phyloP scores from a whole-genome alignment of 2,888 invertebrate genomes.

The Sceliomorpha sp. region DNA sequence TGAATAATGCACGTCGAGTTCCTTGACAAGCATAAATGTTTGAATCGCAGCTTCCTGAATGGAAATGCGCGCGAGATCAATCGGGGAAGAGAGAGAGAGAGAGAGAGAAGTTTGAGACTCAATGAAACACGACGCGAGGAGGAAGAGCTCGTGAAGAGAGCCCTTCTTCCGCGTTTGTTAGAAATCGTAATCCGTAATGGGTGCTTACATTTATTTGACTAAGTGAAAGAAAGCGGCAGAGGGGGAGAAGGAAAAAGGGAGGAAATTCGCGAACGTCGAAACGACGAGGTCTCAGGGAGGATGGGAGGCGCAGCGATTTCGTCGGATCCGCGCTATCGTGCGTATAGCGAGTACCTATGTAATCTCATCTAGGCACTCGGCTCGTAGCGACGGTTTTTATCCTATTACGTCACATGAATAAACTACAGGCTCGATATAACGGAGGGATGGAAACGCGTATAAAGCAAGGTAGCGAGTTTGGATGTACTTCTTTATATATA shows the following conservation, averaged over 20 bases:
- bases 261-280: constrained; percentile 18
- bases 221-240: constrained; percentile 36
- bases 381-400: constrained; percentile 78
- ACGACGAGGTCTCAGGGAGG: constrained; percentile 55
- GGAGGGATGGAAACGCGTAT: constrained; percentile 47
- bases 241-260: constrained; percentile 5
- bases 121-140: constrained; percentile 36
- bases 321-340: constrained; percentile 71
- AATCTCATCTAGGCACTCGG: constrained; percentile 79
- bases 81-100: too few relatives aligned
- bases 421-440: constrained; percentile 74
- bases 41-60: constrained; percentile 23
- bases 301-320: constrained; percentile 64
- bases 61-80: constrained; percentile 32
- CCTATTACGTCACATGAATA: constrained; percentile 80
- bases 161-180: constrained; percentile 43
- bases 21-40: constrained; percentile 14
- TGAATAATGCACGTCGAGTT: constrained; percentile 26
- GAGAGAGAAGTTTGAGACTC: constrained; percentile 11
- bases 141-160: too few relatives aligned
- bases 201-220: constrained; percentile 46
- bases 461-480: too few relatives aligned
- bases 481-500: too few relatives aligned
- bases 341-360: constrained; percentile 69
- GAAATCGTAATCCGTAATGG: constrained; percentile 49